A percentile compares a stretch with the other conserved stretches of the same genome.
Evolutionary conservation across 2,888 invertebrate species (phyloP).

Genomic region (Gnatocerus cornutus): DNA sequence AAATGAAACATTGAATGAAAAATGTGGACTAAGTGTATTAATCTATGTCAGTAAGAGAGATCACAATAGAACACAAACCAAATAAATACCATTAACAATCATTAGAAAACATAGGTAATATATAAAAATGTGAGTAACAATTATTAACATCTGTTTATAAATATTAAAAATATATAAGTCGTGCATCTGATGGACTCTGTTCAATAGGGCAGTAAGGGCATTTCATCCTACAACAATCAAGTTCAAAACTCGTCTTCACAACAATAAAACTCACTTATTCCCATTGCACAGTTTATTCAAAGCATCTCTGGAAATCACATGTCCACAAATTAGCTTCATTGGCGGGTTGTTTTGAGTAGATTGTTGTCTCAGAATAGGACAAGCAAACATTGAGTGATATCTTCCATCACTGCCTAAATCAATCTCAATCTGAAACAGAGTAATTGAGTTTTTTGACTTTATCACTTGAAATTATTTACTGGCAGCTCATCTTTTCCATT

Average conservation of each 20-base stretch:
- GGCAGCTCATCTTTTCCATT: slow-evolving; percentile 96
- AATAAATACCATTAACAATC: slow-evolving; percentile 52
- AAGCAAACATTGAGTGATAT: slow-evolving; percentile 98
- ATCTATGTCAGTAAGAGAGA: slow-evolving; percentile 53
- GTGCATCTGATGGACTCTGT: slow-evolving; percentile 93
- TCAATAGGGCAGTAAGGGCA: slow-evolving; percentile 99
- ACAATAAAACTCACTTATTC: slow-evolving; percentile 82
- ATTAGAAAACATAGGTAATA: slow-evolving; percentile 50
- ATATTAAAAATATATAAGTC: slow-evolving; percentile 90
- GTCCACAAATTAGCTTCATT: slow-evolving; percentile 97
- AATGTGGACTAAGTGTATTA: slow-evolving; percentile 44
- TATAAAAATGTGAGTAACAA: slow-evolving; percentile 52
- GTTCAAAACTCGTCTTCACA: slow-evolving; percentile 48
- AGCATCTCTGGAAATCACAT: slow-evolving; percentile 98
- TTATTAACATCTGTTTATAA: slow-evolving; percentile 38
- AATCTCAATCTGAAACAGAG: slow-evolving; percentile 92
- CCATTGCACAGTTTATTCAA: slow-evolving; percentile 94
- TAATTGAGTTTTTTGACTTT: too few species aligned
- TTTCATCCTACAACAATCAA: slow-evolving; percentile 84
- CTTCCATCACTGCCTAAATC: slow-evolving; percentile 92
- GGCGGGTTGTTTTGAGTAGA: slow-evolving; percentile 97
- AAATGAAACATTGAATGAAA: slow-evolving; percentile 22
- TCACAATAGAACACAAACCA: slow-evolving; percentile 57
- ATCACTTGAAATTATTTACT: slow-evolving; percentile 74
- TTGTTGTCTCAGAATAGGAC: slow-evolving; percentile 97